Evolutionary conservation across 2,888 invertebrate genomes (phyloP), one percentile per base, ranked within the genome.

Genomic region (Agonopterix heracliana): DNA sequence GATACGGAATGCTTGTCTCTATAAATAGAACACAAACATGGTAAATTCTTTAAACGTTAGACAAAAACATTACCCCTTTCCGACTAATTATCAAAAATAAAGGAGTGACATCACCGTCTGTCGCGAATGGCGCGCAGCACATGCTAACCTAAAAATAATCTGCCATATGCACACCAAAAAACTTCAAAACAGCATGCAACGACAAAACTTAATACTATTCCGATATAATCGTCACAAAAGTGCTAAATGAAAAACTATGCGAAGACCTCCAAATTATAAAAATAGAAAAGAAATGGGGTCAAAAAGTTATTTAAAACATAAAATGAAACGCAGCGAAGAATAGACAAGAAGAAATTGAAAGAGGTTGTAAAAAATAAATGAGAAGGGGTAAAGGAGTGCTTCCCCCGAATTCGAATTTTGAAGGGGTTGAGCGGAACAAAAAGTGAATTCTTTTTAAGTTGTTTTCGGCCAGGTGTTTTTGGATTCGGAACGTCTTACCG

Each of bases 91-190:
- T 74, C 73, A 64, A 70, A 81, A 82, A 74, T 73, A 74, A 78
- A 77, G 71, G 62, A 74, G 68, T 85, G 87, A 88, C 83, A 85
- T 87, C 85, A 86, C 74, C 81, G 78, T 78, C 78, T 83, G 84
- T 70, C 72, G 78, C 81, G 68, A 78, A 78, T 74, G 78, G 71
- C 68, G 71, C 64, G 53, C 54, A 66, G 81, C 85, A 85, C 81
- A 84, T 83, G 84, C 83, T 71, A 75, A 74, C 66, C 77, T 74
- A 74, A 80, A 84, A 87, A 72, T 66, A 77, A 74, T 79, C 73
- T 71, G 75, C 81, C 85, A 84, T 85, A 78, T 85, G 85, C 71
- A 80, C 60, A 63, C 63, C 63, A 72, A 78, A 81, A 78, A 77
- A 70, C 66, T 54, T 52, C 55, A 62, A 71, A 67, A 69, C 62